Conservation (phyloP, 2,797 vertebrate genomes). For the Tiaroga cobitis region DNA sequence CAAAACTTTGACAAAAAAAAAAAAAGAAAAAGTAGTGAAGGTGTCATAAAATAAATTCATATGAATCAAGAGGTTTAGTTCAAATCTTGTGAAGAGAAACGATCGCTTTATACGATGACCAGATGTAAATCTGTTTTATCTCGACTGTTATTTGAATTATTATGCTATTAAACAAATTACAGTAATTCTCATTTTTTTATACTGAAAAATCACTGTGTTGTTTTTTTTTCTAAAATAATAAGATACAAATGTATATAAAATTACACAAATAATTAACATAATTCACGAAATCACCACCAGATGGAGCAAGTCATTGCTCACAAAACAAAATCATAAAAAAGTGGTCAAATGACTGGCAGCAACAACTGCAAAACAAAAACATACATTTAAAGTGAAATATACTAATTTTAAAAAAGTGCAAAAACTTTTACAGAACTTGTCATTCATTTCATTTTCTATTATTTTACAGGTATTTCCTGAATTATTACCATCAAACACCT, state of each 20-base stretch:
- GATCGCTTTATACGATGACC: no score
- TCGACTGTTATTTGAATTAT: neutral
- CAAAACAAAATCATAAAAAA: neutral
- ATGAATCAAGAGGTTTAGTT: neutral
- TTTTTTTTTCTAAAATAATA: neutral
- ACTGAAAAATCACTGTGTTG: neutral
- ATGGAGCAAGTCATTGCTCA: neutral
- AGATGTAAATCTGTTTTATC: no score
- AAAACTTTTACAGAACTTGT: no score
- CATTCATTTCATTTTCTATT: neutral
- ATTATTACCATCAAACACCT: neutral
- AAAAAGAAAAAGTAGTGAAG: neutral
- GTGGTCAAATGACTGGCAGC: neutral
- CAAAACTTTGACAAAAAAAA: neutral
- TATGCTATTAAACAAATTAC: neutral
- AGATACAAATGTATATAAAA: neutral
- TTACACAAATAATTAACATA: neutral
- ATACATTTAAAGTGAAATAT: neutral
- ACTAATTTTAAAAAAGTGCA: neutral
- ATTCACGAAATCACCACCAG: neutral
- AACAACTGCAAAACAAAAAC: neutral
- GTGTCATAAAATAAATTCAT: neutral
- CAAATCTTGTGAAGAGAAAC: neutral
- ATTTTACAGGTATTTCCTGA: neutral
- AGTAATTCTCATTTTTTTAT: neutral